Conservation (phyloP, 2,797 vertebrate species). For the Austrolebias charrua region DNA sequence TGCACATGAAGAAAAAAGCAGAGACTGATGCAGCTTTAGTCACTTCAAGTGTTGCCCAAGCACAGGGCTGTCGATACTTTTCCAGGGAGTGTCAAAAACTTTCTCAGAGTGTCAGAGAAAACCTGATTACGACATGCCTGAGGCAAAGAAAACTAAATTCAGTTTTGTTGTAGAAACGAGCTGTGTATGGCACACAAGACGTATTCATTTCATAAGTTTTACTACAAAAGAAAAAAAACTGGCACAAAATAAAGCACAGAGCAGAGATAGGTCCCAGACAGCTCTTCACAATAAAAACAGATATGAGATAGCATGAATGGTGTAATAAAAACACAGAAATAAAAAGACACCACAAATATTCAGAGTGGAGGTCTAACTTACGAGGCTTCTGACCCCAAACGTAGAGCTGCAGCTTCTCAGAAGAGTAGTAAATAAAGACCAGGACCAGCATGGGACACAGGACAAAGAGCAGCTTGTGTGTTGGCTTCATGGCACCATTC, state of each 20-base stretch:
- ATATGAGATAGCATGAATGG: slow-evolving; percentile 1
- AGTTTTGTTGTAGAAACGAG: slow-evolving; percentile 7
- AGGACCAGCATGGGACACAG: slow-evolving; percentile 94
- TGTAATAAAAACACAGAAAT: slow-evolving; percentile 2
- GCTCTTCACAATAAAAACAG: slow-evolving; percentile 8
- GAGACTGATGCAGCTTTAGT: too few relatives aligned
- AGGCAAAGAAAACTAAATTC: background rate
- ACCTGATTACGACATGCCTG: slow-evolving; percentile 30
- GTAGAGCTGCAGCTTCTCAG: slow-evolving; percentile 90
- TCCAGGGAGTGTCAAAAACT: background rate
- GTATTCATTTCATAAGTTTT: too few relatives aligned
- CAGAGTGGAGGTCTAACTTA: slow-evolving; percentile 79
- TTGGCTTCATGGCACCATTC: slow-evolving; percentile 86
- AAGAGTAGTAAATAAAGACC: slow-evolving; percentile 95
- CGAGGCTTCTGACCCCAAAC: slow-evolving; percentile 91
- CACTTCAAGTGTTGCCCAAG: too few relatives aligned
- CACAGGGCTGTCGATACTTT: background rate
- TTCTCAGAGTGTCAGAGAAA: slow-evolving; percentile 3
- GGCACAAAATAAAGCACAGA: slow-evolving; percentile 13
- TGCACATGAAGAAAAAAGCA: too few relatives aligned
- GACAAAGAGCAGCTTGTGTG: slow-evolving; percentile 94
- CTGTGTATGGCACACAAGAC: background rate
- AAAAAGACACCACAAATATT: slow-evolving; percentile 15
- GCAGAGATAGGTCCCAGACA: slow-evolving; percentile 17
- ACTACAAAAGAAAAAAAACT: too few relatives aligned